Evolutionary conservation across 2,797 vertebrate species (phyloP).

Genomic region (Poeciliopsis presidionis): DNA sequence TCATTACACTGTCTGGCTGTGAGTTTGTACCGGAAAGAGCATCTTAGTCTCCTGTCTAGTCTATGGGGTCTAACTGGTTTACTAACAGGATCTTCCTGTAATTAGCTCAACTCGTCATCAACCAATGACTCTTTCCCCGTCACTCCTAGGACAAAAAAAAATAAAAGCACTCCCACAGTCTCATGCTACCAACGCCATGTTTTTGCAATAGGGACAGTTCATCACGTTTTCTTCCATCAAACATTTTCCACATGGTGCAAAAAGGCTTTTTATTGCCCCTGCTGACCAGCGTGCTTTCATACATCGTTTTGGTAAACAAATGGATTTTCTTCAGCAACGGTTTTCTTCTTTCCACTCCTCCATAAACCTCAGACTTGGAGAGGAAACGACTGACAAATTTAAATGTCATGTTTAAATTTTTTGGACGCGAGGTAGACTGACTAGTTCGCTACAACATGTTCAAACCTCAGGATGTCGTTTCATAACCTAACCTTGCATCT

Average conservation of each 20-base stretch:
- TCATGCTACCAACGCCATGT: neutral
- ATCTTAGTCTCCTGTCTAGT: neutral
- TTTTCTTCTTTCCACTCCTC: neutral
- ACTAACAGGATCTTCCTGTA: neutral
- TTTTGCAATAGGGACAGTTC: neutral
- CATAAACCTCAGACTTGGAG: neutral
- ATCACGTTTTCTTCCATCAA: neutral
- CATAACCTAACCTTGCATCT: neutral
- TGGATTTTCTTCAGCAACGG: neutral
- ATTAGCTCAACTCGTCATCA: neutral
- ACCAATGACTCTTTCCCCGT: neutral
- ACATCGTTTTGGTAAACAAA: too few species aligned
- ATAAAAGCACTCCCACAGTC: neutral
- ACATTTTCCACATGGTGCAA: neutral
- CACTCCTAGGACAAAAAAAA: neutral
- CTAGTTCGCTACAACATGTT: neutral
- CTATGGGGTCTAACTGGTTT: neutral
- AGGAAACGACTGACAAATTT: neutral
- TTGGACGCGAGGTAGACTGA: neutral
- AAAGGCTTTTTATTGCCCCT: neutral
- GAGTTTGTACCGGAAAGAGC: neutral
- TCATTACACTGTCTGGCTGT: neutral
- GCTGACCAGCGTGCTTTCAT: neutral
- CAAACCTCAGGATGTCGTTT: neutral
- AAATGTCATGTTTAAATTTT: too few species aligned